Base-by-base conservation (phyloP, 2,888 invertebrate genomes). In the Drosophila mimetica region DNA sequence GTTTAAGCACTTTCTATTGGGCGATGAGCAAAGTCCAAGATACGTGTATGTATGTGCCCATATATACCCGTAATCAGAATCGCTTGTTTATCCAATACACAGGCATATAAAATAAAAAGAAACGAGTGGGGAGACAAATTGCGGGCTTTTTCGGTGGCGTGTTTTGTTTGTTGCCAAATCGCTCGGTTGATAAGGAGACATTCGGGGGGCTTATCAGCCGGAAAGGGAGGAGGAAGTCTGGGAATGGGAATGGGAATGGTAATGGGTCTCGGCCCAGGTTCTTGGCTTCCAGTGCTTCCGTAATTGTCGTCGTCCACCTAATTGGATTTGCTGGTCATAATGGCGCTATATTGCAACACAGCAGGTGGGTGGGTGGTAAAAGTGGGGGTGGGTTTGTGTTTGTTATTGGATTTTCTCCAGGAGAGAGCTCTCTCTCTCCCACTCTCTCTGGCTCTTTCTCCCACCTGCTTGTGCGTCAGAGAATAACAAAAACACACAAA, bases 381-480 rank as follows among this genome's bases (percentile, higher is more conserved):
- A 34, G 13, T 16, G n/a, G 50, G 46, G 51, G 30, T 59, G 37
- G 18, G 9, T 54, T 9, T 36, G 59, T 54, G 70, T 58, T 76
- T 78, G 72, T 83, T 86, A 80, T 86, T 86, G 76, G 76, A 67
- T 77, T 85, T 85, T 77, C 71, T 66, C 55, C 37, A 34, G 46
- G 14, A 46, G 46, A 30, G 46, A 30, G 50, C 32, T 30, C 63
- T 61, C 47, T 47, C 65, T 59, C 54, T 44, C 47, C 54, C n/a
- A n/a, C n/a, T 25, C 22, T 22, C 22, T 5, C 22, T 22, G 22
- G 22, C 22, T 22, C 51, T 63, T 36, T 47, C 69, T 58, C 71
- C 79, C 83, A 85, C 82, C 79, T 83, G 82, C 82, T 82, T 76
- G 72, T 82, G 82, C 86, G 86, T 77, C 79, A 71, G 83, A 84